These are phyloP conservation scores for Atherix ibis DNA, from an alignment of 2,888 invertebrate genomes.

Conservation along the genomic window DNA sequence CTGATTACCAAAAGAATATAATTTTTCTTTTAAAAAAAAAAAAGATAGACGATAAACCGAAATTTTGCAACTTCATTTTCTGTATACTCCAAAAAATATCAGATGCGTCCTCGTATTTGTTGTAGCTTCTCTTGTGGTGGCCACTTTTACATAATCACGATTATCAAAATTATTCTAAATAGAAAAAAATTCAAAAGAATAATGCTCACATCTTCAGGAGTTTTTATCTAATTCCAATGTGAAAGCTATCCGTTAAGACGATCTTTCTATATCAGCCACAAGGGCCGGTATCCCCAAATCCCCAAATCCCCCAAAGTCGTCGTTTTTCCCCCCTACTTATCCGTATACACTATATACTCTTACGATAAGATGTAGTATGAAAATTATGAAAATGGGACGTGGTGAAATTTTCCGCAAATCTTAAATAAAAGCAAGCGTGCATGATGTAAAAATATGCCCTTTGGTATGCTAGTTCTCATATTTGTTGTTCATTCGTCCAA, in stretches of 20 bases:
- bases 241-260: conserved; percentile 1
- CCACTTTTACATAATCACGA: no score
- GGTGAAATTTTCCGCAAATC: not conserved
- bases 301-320: not conserved
- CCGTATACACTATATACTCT: not conserved
- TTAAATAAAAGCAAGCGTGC: not conserved
- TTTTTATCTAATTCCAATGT: conserved; percentile 3
- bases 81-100: no score
- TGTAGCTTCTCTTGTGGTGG: no score
- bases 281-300: not conserved
- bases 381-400: no score
- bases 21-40: no score
- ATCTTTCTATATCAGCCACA: not conserved
- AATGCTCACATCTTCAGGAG: not conserved
- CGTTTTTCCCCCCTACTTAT: not conserved
- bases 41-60: no score
- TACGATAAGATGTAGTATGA: no score
- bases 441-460: not conserved
- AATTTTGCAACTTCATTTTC: no score
- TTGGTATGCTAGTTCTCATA: conserved; percentile 6
- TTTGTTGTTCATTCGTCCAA: conserved; percentile 7
- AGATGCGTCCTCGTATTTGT: no score
- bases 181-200: not conserved
- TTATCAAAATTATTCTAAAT: not conserved
- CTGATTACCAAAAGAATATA: no score